phyloP scores from a whole-genome alignment of 2,888 invertebrate genomes.

The Macaria liturata region DNA sequence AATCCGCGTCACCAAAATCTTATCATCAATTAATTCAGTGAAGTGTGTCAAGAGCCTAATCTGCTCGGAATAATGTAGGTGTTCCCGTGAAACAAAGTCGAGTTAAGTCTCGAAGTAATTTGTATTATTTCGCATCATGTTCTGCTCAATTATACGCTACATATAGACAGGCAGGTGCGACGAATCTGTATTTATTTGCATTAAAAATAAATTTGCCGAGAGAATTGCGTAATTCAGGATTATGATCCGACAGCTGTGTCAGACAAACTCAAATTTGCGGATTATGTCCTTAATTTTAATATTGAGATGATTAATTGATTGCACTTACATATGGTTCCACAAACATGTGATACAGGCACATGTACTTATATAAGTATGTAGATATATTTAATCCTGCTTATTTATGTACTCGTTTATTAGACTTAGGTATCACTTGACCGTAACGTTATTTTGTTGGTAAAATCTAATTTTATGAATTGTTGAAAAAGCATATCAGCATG shows the following conservation, averaged over 20 bases:
- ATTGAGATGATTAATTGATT: slow-evolving; percentile 62
- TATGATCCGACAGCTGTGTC: slow-evolving; percentile 74
- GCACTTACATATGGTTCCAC: slow-evolving; percentile 12
- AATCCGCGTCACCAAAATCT: slow-evolving; percentile 8
- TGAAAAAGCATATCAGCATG: too few relatives aligned
- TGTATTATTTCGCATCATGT: slow-evolving; percentile 76
- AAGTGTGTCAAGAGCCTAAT: slow-evolving; percentile 55
- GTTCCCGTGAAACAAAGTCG: slow-evolving; percentile 65
- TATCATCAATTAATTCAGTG: slow-evolving; percentile 41
- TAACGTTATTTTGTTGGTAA: too few relatives aligned
- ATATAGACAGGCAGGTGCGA: slow-evolving; percentile 76
- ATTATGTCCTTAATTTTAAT: slow-evolving; percentile 68
- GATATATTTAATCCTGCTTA: too few relatives aligned
- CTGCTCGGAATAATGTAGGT: slow-evolving; percentile 59
- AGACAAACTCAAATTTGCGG: slow-evolving; percentile 69
- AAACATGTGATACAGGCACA: slow-evolving; percentile 23
- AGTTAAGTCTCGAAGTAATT: slow-evolving; percentile 72
- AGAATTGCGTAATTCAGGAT: slow-evolving; percentile 73
- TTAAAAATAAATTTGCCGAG: slow-evolving; percentile 76
- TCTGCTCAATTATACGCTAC: slow-evolving; percentile 75
- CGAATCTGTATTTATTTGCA: slow-evolving; percentile 80
- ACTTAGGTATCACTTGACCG: too few relatives aligned
- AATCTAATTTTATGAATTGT: too few relatives aligned
- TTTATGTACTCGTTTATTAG: too few relatives aligned
- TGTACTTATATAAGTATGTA: too few relatives aligned